These are phyloP conservation scores for Hypomesus transpacificus DNA, from an alignment of 2,113 vertebrate genomes.

Conservation along the genomic window DNA sequence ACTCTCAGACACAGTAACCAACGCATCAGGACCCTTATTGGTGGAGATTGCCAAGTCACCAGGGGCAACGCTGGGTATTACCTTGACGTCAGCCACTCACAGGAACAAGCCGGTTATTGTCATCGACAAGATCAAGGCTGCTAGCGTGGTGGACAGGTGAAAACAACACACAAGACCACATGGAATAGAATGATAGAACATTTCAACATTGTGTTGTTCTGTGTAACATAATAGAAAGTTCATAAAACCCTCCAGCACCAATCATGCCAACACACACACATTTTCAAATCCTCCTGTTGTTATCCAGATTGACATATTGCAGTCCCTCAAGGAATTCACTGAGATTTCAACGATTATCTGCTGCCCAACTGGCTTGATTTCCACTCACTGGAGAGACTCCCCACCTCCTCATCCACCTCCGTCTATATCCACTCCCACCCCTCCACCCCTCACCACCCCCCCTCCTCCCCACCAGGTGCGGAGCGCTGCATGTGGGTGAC, in stretches of 20 bases:
- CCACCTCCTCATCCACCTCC: too few relatives aligned
- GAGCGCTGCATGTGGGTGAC: constrained; percentile 84
- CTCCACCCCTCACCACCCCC: not conserved
- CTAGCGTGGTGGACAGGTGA: constrained; percentile 96
- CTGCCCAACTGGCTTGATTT: not conserved
- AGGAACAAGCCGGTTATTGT: constrained; percentile 90
- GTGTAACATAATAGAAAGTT: too few relatives aligned
- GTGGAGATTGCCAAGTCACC: constrained; percentile 92
- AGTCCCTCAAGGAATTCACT: too few relatives aligned
- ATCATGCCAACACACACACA: too few relatives aligned
- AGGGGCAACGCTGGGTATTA: constrained; percentile 85
- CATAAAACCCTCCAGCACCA: too few relatives aligned
- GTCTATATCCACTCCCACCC: too few relatives aligned
- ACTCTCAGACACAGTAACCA: constrained; percentile 80
- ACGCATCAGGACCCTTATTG: constrained; percentile 84
- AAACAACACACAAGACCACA: too few relatives aligned
- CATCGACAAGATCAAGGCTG: constrained; percentile 90
- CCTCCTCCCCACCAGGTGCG: constrained; percentile 73
- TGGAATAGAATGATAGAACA: too few relatives aligned
- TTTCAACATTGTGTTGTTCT: too few relatives aligned
- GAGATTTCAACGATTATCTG: too few relatives aligned
- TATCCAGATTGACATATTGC: too few relatives aligned
- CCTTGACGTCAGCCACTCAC: constrained; percentile 77
- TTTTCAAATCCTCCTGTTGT: too few relatives aligned
- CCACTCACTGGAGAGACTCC: not conserved